These are phyloP conservation scores for Tonatia bakeri DNA, from an alignment of 2,113 vertebrate species.

Conservation along the genomic window DNA sequence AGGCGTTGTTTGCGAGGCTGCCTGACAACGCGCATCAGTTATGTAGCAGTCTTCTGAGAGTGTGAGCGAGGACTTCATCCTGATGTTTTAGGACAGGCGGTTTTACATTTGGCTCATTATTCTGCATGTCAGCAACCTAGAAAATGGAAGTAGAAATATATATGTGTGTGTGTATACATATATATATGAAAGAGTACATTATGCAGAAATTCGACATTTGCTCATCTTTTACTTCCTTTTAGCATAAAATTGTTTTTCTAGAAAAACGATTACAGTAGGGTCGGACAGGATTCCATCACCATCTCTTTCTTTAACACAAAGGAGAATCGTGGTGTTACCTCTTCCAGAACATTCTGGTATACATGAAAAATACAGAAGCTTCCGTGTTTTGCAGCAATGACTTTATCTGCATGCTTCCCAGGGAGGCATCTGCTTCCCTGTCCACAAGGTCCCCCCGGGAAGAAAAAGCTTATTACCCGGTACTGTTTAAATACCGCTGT, in stretches of 20 bases:
- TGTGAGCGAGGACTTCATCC: too few relatives aligned
- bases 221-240: neutral
- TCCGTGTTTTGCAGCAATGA: neutral
- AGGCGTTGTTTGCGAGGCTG: neutral
- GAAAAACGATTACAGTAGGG: neutral
- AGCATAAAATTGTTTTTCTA: neutral
- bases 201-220: neutral
- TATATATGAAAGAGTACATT: neutral
- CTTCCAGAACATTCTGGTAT: neutral
- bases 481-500: neutral
- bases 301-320: neutral
- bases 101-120: neutral
- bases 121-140: neutral
- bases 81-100: neutral
- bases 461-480: neutral
- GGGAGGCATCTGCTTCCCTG: neutral
- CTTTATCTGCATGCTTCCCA: constrained; percentile 9
- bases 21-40: neutral
- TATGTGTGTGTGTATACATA: neutral
- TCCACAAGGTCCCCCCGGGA: neutral
- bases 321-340: neutral
- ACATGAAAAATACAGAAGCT: neutral
- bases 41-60: fast-evolving
- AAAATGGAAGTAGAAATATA: neutral
- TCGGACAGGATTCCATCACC: neutral